phyloP scores from a whole-genome alignment of 2,888 invertebrate genomes.

The Drosophila anceps region DNA sequence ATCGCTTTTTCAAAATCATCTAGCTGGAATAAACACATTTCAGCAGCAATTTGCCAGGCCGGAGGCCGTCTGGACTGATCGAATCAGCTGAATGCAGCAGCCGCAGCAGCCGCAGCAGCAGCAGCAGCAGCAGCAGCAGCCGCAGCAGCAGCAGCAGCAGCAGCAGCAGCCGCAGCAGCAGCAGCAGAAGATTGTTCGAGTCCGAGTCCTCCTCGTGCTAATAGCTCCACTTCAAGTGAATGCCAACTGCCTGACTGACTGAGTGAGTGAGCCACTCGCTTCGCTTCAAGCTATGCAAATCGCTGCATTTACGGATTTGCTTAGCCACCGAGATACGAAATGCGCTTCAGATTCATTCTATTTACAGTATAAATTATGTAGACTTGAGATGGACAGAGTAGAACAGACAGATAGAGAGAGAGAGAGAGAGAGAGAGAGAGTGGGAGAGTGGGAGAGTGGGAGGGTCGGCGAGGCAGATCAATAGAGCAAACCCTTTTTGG shows the following conservation, averaged over 20 bases:
- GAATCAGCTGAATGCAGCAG: constrained; percentile 16
- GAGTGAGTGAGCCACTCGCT: not conserved
- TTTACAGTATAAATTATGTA: constrained; percentile 48
- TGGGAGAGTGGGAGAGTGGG: not conserved
- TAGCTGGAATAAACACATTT: constrained; percentile 76
- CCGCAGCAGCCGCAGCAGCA: not conserved
- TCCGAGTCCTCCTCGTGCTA: not conserved
- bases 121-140: not conserved
- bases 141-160: not conserved
- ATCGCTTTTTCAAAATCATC: constrained; percentile 71
- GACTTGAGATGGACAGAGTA: constrained; percentile 26
- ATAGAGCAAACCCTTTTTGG: constrained; percentile 7
- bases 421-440: not conserved
- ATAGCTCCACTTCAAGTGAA: constrained; percentile 8
- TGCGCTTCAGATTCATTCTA: constrained; percentile 21
- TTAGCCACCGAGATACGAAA: constrained; percentile 29
- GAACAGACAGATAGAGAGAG: too few relatives aligned
- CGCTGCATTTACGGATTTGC: constrained; percentile 33
- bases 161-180: not conserved
- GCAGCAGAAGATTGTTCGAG: not conserved
- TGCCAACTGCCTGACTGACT: not conserved
- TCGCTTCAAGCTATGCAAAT: constrained; percentile 19
- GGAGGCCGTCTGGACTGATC: constrained; percentile 1
- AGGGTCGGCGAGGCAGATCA: too few relatives aligned
- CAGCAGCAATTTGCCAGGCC: constrained; percentile 44